Conservation (phyloP, 2,113 vertebrate species). For the Ammodytes dubius region DNA sequence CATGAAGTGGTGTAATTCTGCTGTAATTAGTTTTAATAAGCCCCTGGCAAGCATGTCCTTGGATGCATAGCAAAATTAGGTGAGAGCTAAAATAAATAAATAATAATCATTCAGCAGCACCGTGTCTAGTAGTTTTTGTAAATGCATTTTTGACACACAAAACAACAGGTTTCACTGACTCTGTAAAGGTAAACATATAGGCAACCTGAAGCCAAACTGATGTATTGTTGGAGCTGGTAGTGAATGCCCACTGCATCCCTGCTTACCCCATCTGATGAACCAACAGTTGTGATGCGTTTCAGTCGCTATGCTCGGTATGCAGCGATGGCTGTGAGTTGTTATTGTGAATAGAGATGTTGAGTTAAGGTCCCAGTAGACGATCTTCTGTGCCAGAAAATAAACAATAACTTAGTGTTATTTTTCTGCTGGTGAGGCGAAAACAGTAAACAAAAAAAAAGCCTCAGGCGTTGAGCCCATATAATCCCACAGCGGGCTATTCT, state of each 20-base stretch:
- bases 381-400: slow-evolving; percentile 1
- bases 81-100: slow-evolving; percentile 17
- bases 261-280: slow-evolving; percentile 39
- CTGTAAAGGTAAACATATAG: neutral
- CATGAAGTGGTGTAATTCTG: slow-evolving; percentile 67
- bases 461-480: slow-evolving; percentile 35
- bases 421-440: slow-evolving; percentile 26
- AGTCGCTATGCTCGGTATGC: neutral
- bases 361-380: slow-evolving; percentile 12
- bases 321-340: slow-evolving; percentile 8
- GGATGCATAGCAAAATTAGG: slow-evolving; percentile 52
- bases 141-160: slow-evolving; percentile 33
- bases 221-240: slow-evolving; percentile 9
- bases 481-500: slow-evolving; percentile 49
- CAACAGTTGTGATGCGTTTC: slow-evolving; percentile 1
- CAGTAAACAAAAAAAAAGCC: slow-evolving; percentile 29
- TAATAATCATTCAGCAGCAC: neutral
- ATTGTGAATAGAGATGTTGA: slow-evolving; percentile 19
- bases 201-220: slow-evolving; percentile 2
- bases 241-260: slow-evolving; percentile 9
- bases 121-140: slow-evolving; percentile 46
- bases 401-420: slow-evolving; percentile 23
- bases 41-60: slow-evolving; percentile 55
- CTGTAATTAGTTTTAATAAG: slow-evolving; percentile 73
- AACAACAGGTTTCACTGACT: slow-evolving; percentile 31